Evolutionary conservation across 1,140 invertebrate genomes (phyloP).

Genomic region (Archivesica marissinica): DNA sequence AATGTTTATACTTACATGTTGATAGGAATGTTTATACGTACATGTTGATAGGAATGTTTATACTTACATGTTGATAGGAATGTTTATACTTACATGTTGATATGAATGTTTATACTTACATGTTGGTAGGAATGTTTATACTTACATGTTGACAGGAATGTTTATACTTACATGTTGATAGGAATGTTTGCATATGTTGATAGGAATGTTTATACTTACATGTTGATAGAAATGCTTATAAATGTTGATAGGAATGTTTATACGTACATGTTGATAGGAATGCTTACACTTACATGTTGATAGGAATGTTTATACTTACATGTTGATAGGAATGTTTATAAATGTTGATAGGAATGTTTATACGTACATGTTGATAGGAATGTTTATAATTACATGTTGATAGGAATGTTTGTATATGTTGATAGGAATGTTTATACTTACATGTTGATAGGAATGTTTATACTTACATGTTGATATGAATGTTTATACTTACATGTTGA

Average conservation of each 20-base stretch:
- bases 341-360: too few species aligned
- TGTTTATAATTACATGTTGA: slow-evolving; percentile 81
- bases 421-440: slow-evolving; percentile 62
- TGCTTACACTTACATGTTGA: slow-evolving; percentile 64
- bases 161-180: slow-evolving; percentile 80
- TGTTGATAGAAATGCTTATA: slow-evolving; percentile 80
- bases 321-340: slow-evolving; percentile 80
- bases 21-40: slow-evolving; percentile 79
- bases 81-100: slow-evolving; percentile 64
- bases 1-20: slow-evolving; percentile 78
- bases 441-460: slow-evolving; percentile 81
- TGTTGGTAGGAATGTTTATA: slow-evolving; percentile 80
- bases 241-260: too few species aligned
- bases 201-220: slow-evolving; percentile 70
- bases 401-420: slow-evolving; percentile 73
- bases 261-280: slow-evolving; percentile 82
- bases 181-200: slow-evolving; percentile 71
- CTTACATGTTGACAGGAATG: too few species aligned
- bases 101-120: slow-evolving; percentile 70
- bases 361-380: too few species aligned
- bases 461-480: slow-evolving; percentile 1
- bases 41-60: too few species aligned
- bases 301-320: slow-evolving; percentile 70
- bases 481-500: slow-evolving; percentile 80
- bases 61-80: slow-evolving; percentile 82